Conservation (phyloP, 2,113 vertebrate genomes). For the Eurystomus gularis region DNA sequence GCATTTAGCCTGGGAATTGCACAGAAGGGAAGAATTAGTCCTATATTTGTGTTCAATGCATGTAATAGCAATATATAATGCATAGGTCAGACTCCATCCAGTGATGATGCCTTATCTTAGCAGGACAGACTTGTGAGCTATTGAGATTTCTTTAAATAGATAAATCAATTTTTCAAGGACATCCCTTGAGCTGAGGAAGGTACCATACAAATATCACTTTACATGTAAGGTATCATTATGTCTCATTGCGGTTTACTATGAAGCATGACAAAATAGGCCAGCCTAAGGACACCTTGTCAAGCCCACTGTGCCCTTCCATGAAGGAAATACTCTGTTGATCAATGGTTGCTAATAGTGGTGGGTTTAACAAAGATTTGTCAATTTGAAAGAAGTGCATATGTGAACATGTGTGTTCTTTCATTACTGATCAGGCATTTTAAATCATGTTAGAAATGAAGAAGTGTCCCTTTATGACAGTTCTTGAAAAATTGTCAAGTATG, state of each 20-base stretch:
- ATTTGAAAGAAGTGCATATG: not conserved
- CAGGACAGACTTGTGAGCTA: not conserved
- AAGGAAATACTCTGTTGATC: slow-evolving; percentile 7
- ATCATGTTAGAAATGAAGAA: not conserved
- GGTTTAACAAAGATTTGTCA: slow-evolving; percentile 17
- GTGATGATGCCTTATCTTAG: not conserved
- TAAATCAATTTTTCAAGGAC: slow-evolving; percentile 45
- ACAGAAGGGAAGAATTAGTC: not conserved
- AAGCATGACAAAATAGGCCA: slow-evolving; percentile 21
- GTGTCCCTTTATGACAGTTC: not conserved
- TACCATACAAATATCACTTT: not conserved
- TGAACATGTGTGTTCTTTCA: not conserved
- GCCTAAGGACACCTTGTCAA: slow-evolving; percentile 55
- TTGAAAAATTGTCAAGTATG: not conserved
- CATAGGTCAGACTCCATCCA: not conserved
- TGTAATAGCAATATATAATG: not conserved
- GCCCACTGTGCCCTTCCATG: not conserved
- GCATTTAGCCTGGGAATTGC: not conserved
- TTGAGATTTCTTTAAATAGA: not conserved
- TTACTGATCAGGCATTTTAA: slow-evolving; percentile 7
- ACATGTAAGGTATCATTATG: not conserved
- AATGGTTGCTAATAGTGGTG: not conserved
- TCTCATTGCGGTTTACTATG: not conserved
- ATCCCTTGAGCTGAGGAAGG: slow-evolving; percentile 5
- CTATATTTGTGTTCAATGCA: not conserved